phyloP scores from a whole-genome alignment of 2,888 invertebrate genomes.

The Drosophila peninsularis region DNA sequence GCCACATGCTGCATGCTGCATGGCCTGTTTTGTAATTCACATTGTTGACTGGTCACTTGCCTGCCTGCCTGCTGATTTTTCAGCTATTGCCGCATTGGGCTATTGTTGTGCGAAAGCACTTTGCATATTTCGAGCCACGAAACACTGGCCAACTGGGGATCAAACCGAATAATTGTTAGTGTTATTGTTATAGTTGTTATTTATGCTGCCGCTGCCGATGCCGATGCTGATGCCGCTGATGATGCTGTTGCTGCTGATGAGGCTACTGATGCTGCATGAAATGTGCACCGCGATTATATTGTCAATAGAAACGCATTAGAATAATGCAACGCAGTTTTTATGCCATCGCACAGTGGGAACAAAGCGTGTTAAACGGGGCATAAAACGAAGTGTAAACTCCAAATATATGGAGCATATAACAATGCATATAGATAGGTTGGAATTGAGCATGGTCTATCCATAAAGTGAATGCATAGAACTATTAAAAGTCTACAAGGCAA shows the following conservation, averaged over 20 bases:
- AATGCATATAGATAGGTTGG: neutral
- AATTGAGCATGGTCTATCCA: neutral
- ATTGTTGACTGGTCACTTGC: slow-evolving; percentile 40
- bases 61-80: slow-evolving; percentile 45
- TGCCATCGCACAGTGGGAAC: slow-evolving; percentile 13
- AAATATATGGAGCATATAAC: neutral
- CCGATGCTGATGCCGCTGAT: neutral
- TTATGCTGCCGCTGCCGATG: slow-evolving; percentile 45
- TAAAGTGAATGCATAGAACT: too few relatives aligned
- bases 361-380: neutral
- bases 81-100: slow-evolving; percentile 33
- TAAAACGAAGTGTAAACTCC: neutral
- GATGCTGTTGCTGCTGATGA: slow-evolving; percentile 4
- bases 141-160: slow-evolving; percentile 9
- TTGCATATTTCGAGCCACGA: slow-evolving; percentile 24
- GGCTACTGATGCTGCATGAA: slow-evolving; percentile 40
- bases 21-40: slow-evolving; percentile 32
- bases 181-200: slow-evolving; percentile 71
- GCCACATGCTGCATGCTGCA: slow-evolving; percentile 11
- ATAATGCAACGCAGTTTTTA: slow-evolving; percentile 51
- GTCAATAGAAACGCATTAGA: slow-evolving; percentile 69
- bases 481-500: too few relatives aligned
- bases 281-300: slow-evolving; percentile 54
- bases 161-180: slow-evolving; percentile 39
- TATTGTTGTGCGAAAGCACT: slow-evolving; percentile 26